Conservation (phyloP, 1,140 invertebrate genomes). For the Formica selysi region DNA sequence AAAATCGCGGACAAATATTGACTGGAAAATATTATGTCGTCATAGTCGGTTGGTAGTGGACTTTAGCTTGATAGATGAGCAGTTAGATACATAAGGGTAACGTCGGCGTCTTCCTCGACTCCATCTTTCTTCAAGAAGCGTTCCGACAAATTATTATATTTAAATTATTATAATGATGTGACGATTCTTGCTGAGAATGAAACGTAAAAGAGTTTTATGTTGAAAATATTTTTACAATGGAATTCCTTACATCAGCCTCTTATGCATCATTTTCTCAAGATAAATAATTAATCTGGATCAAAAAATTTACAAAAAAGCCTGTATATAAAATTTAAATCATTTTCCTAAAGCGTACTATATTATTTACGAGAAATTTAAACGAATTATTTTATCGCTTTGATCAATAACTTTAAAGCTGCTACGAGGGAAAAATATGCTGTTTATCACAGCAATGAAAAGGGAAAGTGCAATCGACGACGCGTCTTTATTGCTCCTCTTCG, state of each 20-base stretch:
- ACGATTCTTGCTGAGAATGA: not conserved
- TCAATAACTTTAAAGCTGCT: not conserved
- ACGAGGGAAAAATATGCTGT: not conserved
- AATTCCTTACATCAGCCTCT: not conserved
- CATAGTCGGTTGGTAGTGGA: slow-evolving; percentile 1
- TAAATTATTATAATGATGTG: not conserved
- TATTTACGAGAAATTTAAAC: not conserved
- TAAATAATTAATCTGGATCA: slow-evolving; percentile 3
- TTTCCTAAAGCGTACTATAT: no score
- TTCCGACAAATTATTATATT: not conserved
- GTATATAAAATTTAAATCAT: not conserved
- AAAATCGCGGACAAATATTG: slow-evolving; percentile 61
- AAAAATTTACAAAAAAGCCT: not conserved
- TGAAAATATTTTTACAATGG: not conserved
- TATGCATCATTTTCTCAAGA: not conserved
- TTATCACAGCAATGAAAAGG: not conserved
- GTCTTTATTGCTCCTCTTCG: not conserved
- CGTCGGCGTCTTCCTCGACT: not conserved
- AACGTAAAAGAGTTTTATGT: not conserved
- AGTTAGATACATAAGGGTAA: slow-evolving; percentile 45
- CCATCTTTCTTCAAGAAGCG: not conserved
- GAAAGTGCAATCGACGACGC: not conserved
- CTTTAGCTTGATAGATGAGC: slow-evolving; percentile 39
- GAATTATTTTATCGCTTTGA: not conserved
- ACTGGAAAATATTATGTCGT: slow-evolving; percentile 47